Evolutionary conservation across 2,888 invertebrate species (phyloP), one percentile per base, ranked within the genome.

Genomic region (Cephus rjabovi): DNA sequence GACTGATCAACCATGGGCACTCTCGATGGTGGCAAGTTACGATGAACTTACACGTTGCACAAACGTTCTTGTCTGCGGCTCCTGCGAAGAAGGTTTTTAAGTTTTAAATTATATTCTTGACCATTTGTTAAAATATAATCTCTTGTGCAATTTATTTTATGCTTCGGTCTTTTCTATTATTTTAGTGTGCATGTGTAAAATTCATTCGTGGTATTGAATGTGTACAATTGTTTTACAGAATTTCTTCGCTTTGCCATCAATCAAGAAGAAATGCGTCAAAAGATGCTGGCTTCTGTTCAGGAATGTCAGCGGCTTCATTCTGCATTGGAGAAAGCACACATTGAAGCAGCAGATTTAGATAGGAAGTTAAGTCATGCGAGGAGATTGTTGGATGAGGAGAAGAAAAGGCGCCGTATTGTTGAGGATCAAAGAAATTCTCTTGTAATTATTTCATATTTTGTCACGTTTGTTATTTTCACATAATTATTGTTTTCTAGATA

Each of bases 361-460:
- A 95, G 95, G 4, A 97, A 97, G 89, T 93, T 98, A 81, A 95
- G 95, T 84, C 96, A 96, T 90, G 97, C 97, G 0, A 93, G 97
- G 77, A 95, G 95, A 84, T 93, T 97, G 70, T 92, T 97, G 1
- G 97, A 97, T 86, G 94, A 95, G 80, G 97, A 98, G 87, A 96
- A 95, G 85, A 94, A 95, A 81, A 94, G 94, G 76, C 93, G 96
- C 33, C 94, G 94, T 78, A 93, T 93, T 85, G 95, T 95, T 0
- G 94, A 96, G 90, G 93, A 95, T 81, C 96, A 97, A 79, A 94
- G 95, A 81, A 95, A 95, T 90, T 93, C 94, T 86, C 92, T 96
- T 93, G 96, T 96, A 91, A 91, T 74, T 73, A 40, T 37, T 6
- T 74, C n/a, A 75, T 40, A 31, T 75, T 68, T 71, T 71, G 3